Evolutionary conservation across 2,113 vertebrate genomes (phyloP).

Genomic region (Carollia perspicillata): DNA sequence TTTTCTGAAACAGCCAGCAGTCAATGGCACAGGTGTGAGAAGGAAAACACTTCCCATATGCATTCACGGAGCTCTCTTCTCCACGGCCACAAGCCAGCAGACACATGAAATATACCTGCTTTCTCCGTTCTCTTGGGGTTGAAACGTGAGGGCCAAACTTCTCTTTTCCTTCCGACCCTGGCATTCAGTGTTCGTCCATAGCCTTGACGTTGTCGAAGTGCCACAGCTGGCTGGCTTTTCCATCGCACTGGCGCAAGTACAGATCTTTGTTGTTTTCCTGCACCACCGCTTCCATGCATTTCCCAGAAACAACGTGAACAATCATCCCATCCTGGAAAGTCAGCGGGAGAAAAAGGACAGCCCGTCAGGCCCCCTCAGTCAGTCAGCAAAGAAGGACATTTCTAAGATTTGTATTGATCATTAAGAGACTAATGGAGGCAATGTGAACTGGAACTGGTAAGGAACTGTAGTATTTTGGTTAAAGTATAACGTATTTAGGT

Average conservation of each 20-base stretch:
- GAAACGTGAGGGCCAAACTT: not conserved
- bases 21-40: not conserved
- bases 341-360: conserved; percentile 24
- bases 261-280: conserved; percentile 78
- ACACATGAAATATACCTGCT: not conserved
- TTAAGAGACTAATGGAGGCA: not conserved
- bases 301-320: conserved; percentile 86
- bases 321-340: conserved; percentile 85
- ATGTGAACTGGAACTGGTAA: not conserved
- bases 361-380: not conserved
- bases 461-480: not conserved
- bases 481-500: not conserved
- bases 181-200: conserved; percentile 77
- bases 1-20: not conserved
- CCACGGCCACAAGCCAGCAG: not conserved
- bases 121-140: not conserved
- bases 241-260: conserved; percentile 81
- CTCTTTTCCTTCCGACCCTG: not conserved
- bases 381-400: not conserved
- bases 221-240: conserved; percentile 86
- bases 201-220: conserved; percentile 81
- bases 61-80: not conserved
- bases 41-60: not conserved
- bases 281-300: conserved; percentile 87
- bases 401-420: not conserved